Evolutionary conservation across 2,797 vertebrate genomes (phyloP), one percentile per base, ranked within the genome.

Genomic region (Phrynocephalus forsythii): DNA sequence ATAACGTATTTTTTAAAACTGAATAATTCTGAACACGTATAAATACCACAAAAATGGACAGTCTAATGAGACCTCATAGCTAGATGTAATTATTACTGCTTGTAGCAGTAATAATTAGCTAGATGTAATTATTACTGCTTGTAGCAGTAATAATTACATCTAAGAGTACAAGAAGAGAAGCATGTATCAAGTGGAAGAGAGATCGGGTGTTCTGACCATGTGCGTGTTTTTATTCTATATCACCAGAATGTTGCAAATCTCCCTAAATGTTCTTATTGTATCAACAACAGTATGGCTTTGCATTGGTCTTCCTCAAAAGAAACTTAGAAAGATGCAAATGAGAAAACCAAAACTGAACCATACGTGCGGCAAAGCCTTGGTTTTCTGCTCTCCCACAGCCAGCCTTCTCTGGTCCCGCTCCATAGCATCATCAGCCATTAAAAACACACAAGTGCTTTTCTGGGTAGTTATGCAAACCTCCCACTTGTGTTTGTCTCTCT

Each of bases 391-490:
- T 82, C 79, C 24, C 60, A 67, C 20, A 63, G 20, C 26, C 44
- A 87, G 28, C 20, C 15, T 63, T 63, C 20, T 63, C 5, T 33
- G 26, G 30, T 50, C 79, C 71, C 67, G n/a, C 16, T n/a, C 33
- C 33, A 26, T 50, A 30, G 30, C 28, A n/a, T 20, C 69, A 22
- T 16, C 24, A 69, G 67, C 33, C 38, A 56, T 86, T 16, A 6
- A 52, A 69, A 79, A 69, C 73, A 86, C 11, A 11, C 4, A 86
- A 18, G n/a, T 56, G 52, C 60, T n/a, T 38, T 60, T 79, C 60
- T n/a, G 38, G 72, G 60, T n/a, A 69, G 48, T 77, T 78, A 5
- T 1, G 67, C n/a, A 84, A 91, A 88, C 60, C 4, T 79, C 66
- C 3, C 87, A 5, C 3, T 0, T 0, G 38, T 83, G 88, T 91